A percentile compares a stretch with the other conserved stretches of the same genome.
These are phyloP conservation scores for Onychostoma macrolepis DNA, from an alignment of 2,113 vertebrate species.

Conservation along the genomic window DNA sequence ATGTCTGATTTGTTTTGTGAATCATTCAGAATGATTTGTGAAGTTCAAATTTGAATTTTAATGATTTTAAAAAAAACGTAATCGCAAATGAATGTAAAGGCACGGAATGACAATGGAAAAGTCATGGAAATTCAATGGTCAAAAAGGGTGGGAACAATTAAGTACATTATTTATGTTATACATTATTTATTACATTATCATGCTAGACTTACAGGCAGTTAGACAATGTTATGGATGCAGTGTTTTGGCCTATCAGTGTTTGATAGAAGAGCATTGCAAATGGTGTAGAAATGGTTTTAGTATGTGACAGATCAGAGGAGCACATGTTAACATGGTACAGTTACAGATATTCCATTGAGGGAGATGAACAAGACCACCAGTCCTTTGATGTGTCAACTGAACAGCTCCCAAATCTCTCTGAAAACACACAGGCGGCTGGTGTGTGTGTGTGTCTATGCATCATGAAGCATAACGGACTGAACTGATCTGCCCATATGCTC, in stretches of 20 bases:
- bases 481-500: conserved; percentile 57
- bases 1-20: not conserved
- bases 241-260: not conserved
- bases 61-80: not conserved
- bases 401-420: conserved; percentile 49
- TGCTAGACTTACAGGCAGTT: not conserved
- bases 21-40: not conserved
- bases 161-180: not conserved
- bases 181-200: too few species aligned
- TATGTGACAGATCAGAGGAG: conserved; percentile 54
- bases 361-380: conserved; percentile 56
- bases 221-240: not conserved
- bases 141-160: not conserved
- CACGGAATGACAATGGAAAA: not conserved
- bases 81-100: not conserved
- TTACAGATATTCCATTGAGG: conserved; percentile 52
- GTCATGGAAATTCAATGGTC: not conserved
- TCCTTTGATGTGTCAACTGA: conserved; percentile 60
- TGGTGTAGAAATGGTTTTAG: conserved; percentile 46
- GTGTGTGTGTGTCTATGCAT: conserved; percentile 40
- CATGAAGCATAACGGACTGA: conserved; percentile 59
- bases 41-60: not conserved
- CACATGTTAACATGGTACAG: conserved; percentile 58
- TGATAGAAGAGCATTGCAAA: not conserved
- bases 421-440: conserved; percentile 49